Percentiles rank a stretch among this genome's conserved stretches.
Evolutionary conservation across 2,797 vertebrate species (phyloP).

Genomic region (Sebastes miniatus): DNA sequence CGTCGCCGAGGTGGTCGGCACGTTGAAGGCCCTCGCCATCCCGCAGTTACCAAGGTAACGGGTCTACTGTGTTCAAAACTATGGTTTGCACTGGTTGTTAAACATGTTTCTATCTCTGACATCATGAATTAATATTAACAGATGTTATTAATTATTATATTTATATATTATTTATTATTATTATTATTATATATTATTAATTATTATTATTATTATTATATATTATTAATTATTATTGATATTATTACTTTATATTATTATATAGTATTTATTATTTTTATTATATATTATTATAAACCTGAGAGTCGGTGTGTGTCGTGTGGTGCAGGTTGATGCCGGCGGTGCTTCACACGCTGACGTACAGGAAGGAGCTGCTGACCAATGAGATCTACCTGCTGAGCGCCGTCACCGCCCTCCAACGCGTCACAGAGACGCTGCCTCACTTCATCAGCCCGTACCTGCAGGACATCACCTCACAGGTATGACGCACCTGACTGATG

Average conservation of each 20-base stretch:
- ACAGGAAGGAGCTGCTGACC: conserved; percentile 83
- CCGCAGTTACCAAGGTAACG: conserved; percentile 85
- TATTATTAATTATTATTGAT: too few relatives aligned
- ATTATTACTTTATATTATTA: too few relatives aligned
- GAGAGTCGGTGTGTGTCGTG: too few relatives aligned
- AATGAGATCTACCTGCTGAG: conserved; percentile 93
- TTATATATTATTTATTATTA: too few relatives aligned
- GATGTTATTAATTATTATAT: too few relatives aligned
- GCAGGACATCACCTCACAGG: conserved; percentile 72
- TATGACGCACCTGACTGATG: neutral
- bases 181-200: too few relatives aligned
- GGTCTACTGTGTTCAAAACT: too few relatives aligned
- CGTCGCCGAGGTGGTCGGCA: conserved; percentile 86
- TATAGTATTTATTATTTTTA: too few relatives aligned
- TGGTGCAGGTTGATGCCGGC: conserved; percentile 87
- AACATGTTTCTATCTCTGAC: too few relatives aligned
- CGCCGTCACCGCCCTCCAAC: conserved; percentile 89
- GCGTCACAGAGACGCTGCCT: conserved; percentile 87
- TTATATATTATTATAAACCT: neutral
- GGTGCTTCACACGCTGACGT: conserved; percentile 80
- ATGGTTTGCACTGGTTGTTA: too few relatives aligned
- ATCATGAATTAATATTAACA: too few relatives aligned
- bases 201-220: too few relatives aligned
- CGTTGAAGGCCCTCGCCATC: conserved; percentile 87
- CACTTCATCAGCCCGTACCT: conserved; percentile 96